These are phyloP conservation scores for Puma concolor DNA, from an alignment of 2,113 vertebrate species.

Conservation along the genomic window DNA sequence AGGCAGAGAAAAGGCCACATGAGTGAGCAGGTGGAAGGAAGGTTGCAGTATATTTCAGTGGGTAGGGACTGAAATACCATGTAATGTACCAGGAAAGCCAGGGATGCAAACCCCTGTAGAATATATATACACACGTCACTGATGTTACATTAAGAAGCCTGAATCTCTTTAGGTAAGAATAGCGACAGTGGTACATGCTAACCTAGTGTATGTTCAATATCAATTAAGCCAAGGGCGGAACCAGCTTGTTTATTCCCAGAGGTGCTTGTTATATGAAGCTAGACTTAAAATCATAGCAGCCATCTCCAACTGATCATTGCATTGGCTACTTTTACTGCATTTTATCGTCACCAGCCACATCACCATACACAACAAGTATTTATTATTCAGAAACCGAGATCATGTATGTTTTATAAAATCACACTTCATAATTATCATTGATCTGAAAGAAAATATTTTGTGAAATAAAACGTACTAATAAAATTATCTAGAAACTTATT, in stretches of 20 bases:
- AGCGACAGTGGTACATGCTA: neutral
- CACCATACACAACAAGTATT: neutral
- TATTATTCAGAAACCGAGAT: neutral
- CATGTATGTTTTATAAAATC: neutral
- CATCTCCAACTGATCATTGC: neutral
- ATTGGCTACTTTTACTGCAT: neutral
- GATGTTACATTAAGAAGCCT: neutral
- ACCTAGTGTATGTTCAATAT: neutral
- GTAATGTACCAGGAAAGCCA: neutral
- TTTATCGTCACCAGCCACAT: neutral
- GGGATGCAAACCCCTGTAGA: neutral
- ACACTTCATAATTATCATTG: neutral
- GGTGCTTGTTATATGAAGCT: neutral
- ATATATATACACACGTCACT: too few species aligned
- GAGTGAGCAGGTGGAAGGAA: neutral
- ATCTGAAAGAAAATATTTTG: neutral
- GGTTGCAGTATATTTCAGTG: fast-evolving
- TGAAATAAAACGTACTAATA: neutral
- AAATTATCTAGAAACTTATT: neutral
- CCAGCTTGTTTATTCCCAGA: neutral
- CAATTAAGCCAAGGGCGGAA: neutral
- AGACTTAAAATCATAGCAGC: neutral
- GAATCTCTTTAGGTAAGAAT: neutral
- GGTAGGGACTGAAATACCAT: neutral
- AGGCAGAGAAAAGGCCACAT: fast-evolving